Conservation (phyloP, 2,888 invertebrate genomes). For the Apomyelois bistriatella region DNA sequence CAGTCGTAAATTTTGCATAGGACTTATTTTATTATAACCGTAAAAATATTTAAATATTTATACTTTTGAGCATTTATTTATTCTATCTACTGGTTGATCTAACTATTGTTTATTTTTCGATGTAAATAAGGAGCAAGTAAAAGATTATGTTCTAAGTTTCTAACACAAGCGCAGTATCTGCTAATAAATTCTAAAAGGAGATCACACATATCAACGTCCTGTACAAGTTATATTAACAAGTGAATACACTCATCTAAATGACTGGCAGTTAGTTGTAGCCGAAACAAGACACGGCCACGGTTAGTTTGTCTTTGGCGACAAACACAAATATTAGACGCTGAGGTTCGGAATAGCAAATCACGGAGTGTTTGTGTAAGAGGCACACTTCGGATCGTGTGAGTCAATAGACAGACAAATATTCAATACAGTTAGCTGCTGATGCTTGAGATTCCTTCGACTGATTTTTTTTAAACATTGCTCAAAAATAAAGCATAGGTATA, state of each 20-base stretch:
- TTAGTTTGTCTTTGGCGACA: slow-evolving; percentile 65
- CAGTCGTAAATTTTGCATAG: no score
- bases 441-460: slow-evolving; percentile 40
- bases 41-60: no score
- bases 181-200: not conserved
- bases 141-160: no score
- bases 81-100: no score
- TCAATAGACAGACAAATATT: slow-evolving; percentile 63
- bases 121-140: no score
- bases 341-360: slow-evolving; percentile 72
- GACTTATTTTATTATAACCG: no score
- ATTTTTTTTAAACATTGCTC: not conserved
- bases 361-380: slow-evolving; percentile 62
- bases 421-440: slow-evolving; percentile 67
- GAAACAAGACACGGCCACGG: slow-evolving; percentile 41
- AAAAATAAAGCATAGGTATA: not conserved
- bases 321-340: slow-evolving; percentile 71
- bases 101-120: no score
- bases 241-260: slow-evolving; percentile 17
- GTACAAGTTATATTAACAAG: slow-evolving; percentile 13
- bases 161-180: no score
- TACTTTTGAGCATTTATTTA: no score
- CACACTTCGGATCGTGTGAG: slow-evolving; percentile 62
- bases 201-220: not conserved
- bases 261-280: slow-evolving; percentile 12